Base-by-base conservation (phyloP, 1,140 invertebrate species). In the Diachasmimorpha longicaudata region DNA sequence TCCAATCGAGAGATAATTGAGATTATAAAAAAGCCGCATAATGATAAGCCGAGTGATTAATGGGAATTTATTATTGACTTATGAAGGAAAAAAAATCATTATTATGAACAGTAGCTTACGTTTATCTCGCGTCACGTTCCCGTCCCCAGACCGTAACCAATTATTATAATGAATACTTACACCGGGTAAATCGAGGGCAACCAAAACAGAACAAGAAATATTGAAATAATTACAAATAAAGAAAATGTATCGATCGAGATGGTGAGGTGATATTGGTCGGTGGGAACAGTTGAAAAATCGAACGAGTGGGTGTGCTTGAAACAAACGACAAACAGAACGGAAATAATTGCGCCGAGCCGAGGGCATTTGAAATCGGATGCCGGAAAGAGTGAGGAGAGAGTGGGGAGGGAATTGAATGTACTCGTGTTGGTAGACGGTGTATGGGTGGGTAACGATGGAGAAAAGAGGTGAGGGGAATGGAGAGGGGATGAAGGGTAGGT, bases 301-400 rank as follows among this genome's bases (percentile, higher is more conserved):
- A 63, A 69, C n/a, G 44, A 25, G 19, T 25, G 70, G 74, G 72
- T 48, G 48, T 39, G 63, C 69, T 70, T 48, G 72, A 73, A 75
- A 78, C 77, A 77, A 80, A 81, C 78, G 80, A 79, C 79, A 80
- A 81, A 79, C 79, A 76, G 75, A 77, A 77, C 72, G 81, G 78
- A 72, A 79, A 79, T 81, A 80, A 81, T 82, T 80, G 76, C 78
- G 75, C 79, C 76, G 77, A 82, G 76, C 79, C 74, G 73, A 71
- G 74, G 75, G 76, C 46, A 75, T 80, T 82, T 75, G 77, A 77
- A 78, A 76, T 75, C 77, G 74, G 63, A 70, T 77, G 55, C 55
- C 16, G 36, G 55, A 42, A 37, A 31, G 58, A 66, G 39, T 0
- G 67, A 69, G 36, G 14, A 69, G 36, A 8, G 67, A 19, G 39